Evolutionary conservation across 2,797 vertebrate species (phyloP).

Genomic region (Sebastes trivittatus): DNA sequence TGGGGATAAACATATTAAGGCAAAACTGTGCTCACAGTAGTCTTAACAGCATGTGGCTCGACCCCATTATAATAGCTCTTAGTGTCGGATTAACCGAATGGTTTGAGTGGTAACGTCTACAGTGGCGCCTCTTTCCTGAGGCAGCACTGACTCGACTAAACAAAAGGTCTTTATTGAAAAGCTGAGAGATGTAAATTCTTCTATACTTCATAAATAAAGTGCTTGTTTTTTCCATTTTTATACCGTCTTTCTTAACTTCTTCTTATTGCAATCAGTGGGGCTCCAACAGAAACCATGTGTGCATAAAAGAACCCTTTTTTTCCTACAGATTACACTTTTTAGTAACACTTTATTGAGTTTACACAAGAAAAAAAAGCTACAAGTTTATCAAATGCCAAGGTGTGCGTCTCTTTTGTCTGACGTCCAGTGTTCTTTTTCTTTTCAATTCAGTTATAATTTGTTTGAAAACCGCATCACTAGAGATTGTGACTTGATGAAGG

Average conservation of each 20-base stretch:
- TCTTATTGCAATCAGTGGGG: neutral
- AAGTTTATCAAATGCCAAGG: neutral
- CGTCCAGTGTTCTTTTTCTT: neutral
- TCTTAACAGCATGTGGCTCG: slow-evolving; percentile 17
- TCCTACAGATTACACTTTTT: neutral
- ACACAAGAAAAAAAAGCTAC: neutral
- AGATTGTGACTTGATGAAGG: no score
- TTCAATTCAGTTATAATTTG: neutral
- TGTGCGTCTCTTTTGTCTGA: neutral
- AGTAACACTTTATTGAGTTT: neutral
- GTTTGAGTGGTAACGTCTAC: slow-evolving; percentile 5
- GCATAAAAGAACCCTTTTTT: neutral
- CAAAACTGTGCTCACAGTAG: slow-evolving; percentile 26
- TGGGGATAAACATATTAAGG: slow-evolving; percentile 34
- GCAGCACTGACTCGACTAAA: slow-evolving; percentile 40
- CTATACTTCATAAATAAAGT: slow-evolving; percentile 8
- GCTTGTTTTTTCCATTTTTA: slow-evolving; percentile 5
- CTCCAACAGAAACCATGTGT: slow-evolving; percentile 27
- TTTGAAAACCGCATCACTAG: neutral
- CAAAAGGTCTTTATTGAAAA: slow-evolving; percentile 54
- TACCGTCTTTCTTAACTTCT: neutral
- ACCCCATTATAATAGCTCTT: slow-evolving; percentile 36
- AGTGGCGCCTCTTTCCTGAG: slow-evolving; percentile 37
- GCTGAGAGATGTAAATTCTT: slow-evolving; percentile 23
- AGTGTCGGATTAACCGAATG: slow-evolving; percentile 40